Percentiles rank a stretch among this genome's conserved stretches.
phyloP scores from a whole-genome alignment of 2,888 invertebrate genomes.

The Acleris emargana region DNA sequence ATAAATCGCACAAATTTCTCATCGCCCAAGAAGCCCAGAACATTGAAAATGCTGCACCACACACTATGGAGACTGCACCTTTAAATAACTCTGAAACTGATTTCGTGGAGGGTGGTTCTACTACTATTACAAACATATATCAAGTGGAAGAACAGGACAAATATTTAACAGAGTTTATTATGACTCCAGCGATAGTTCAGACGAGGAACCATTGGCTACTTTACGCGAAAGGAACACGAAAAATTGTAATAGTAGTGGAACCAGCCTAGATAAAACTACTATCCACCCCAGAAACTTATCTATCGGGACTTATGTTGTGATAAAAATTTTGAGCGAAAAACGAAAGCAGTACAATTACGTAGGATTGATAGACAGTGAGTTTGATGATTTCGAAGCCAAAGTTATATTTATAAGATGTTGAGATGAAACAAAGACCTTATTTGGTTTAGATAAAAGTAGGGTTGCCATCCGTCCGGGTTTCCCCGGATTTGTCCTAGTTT shows the following conservation, averaged over 20 bases:
- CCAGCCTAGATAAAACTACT: conserved; percentile 34
- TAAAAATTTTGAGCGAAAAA: conserved; percentile 32
- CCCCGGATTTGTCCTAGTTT: no score
- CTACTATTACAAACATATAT: conserved; percentile 31
- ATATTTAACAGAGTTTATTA: conserved; percentile 34
- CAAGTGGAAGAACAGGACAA: conserved; percentile 33
- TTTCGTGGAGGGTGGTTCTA: conserved; percentile 34
- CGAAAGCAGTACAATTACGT: conserved; percentile 35
- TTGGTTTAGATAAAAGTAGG: conserved; percentile 35
- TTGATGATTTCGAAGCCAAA: conserved; percentile 32
- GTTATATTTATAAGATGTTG: conserved; percentile 34
- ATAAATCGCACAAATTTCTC: conserved; percentile 31
- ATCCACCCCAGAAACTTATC: conserved; percentile 25
- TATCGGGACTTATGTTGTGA: conserved; percentile 32
- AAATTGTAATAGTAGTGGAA: conserved; percentile 33
- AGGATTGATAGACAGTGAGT: conserved; percentile 35
- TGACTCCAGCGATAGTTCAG: conserved; percentile 34
- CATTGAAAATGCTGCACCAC: conserved; percentile 33
- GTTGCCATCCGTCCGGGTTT: no score
- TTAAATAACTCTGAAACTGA: conserved; percentile 34
- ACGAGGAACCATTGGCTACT: conserved; percentile 33
- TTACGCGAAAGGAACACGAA: conserved; percentile 28
- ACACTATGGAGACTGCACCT: conserved; percentile 29
- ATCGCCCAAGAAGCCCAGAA: conserved; percentile 31
- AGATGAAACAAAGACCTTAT: conserved; percentile 36